Base-by-base conservation (phyloP, 2,113 vertebrate species). In the Bubalus kerabau region DNA sequence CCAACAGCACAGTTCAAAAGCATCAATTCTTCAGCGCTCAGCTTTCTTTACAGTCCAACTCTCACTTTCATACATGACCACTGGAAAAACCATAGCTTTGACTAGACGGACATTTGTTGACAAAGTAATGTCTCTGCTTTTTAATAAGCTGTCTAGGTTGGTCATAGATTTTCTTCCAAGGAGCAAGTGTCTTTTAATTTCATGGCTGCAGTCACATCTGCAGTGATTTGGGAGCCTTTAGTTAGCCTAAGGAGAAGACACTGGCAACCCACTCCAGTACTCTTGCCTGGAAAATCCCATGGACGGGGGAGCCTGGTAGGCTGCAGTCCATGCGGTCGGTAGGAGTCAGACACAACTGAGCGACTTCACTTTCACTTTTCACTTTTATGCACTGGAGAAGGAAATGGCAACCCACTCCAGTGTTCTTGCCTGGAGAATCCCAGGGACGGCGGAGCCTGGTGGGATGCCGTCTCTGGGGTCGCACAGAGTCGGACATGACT, bases 21-120 rank as follows among this genome's bases (percentile, higher is more conserved):
- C 64, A 36, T 36, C n/a, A 71, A 36, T 36, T 36, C 2, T 71
- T 71, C 64, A 36, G n/a, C 0, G 0, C 17, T 71, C n/a, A 71
- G 64, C 64, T 36, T 36, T 71, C 64, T 71, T 71, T 11, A 71
- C 2, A 19, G n/a, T 71, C 64, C 64, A 71, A 36, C 64, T 71
- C n/a, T 71, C 64, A 71, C 17, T 36, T 71, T 17, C n/a, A 36
- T 36, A 36, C n/a, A 1, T 36, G 1, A 71, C 67, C 1, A 23
- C 67, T 12, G n/a, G 67, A 71, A 71, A 71, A 71, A 36, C n/a
- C 67, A 36, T 21, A 36, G 67, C n/a, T 11, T 71, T 36, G 5
- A 71, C n/a, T 71, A 71, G n/a, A 71, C 2, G 2, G 67, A 36
- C 67, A 2, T 71, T 36, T 36, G n/a, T 23, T 23, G 9, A 2